Conservation (phyloP, 1,140 invertebrate species). For the Galleria mellonella region DNA sequence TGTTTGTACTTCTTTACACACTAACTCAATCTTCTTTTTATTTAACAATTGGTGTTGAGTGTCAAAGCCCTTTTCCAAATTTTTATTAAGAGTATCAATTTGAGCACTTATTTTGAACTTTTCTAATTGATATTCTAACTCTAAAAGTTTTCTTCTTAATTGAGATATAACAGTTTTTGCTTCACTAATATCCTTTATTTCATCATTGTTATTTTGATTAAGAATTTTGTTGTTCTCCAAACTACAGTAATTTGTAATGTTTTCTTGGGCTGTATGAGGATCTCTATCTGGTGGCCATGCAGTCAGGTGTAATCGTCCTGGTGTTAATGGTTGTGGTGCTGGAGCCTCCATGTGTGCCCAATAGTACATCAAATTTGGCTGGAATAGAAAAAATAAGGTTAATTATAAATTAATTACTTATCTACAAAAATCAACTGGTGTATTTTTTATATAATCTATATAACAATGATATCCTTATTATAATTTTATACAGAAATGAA, state of each 20-base stretch:
- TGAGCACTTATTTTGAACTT: slow-evolving; percentile 72
- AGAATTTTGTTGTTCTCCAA: slow-evolving; percentile 25
- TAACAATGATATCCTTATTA: too few relatives aligned
- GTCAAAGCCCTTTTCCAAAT: slow-evolving; percentile 66
- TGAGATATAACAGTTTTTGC: slow-evolving; percentile 55
- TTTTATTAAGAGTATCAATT: slow-evolving; percentile 72
- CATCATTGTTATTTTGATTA: slow-evolving; percentile 52
- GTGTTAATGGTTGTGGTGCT: slow-evolving; percentile 79
- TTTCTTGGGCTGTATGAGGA: slow-evolving; percentile 23
- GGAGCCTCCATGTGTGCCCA: slow-evolving; percentile 88
- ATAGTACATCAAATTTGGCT: slow-evolving; percentile 92
- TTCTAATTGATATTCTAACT: slow-evolving; percentile 72
- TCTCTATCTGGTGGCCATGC: slow-evolving; percentile 63
- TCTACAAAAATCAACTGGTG: too few relatives aligned
- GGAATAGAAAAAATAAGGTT: slow-evolving; percentile 33
- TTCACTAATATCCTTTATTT: slow-evolving; percentile 55
- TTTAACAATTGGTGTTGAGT: slow-evolving; percentile 30
- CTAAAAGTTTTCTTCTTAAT: slow-evolving; percentile 62
- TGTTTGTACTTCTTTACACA: slow-evolving; percentile 51
- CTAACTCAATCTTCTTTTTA: slow-evolving; percentile 26
- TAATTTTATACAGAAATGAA: too few relatives aligned
- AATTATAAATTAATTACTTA: too few relatives aligned
- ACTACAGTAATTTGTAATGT: slow-evolving; percentile 20
- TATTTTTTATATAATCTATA: too few relatives aligned
- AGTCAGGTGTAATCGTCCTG: slow-evolving; percentile 73